phyloP scores from a whole-genome alignment of 2,888 invertebrate species.

The Drosophila mercatorum region DNA sequence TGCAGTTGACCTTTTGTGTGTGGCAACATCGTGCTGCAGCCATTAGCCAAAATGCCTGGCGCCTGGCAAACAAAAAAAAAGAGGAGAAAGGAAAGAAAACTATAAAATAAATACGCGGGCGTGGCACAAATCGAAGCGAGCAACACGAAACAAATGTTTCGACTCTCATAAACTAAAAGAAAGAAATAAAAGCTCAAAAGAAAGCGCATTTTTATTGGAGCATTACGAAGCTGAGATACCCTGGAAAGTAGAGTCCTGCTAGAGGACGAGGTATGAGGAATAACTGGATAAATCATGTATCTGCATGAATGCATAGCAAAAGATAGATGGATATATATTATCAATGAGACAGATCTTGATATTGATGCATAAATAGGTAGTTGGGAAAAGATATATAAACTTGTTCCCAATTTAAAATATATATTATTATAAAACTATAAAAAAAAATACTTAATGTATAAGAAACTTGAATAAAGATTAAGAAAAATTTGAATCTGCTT shows the following conservation, averaged over 20 bases:
- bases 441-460: too few relatives aligned
- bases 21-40: slow-evolving; percentile 34
- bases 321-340: too few relatives aligned
- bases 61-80: slow-evolving; percentile 40
- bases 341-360: too few relatives aligned
- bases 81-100: slow-evolving; percentile 25
- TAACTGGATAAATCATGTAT: too few relatives aligned
- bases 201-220: not conserved
- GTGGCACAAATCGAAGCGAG: slow-evolving; percentile 56
- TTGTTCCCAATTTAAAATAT: too few relatives aligned
- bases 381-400: too few relatives aligned
- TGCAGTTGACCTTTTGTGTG: slow-evolving; percentile 67
- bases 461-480: too few relatives aligned
- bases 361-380: too few relatives aligned
- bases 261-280: too few relatives aligned
- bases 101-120: slow-evolving; percentile 72
- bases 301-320: too few relatives aligned
- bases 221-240: not conserved
- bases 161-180: slow-evolving; percentile 26
- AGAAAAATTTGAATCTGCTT: too few relatives aligned
- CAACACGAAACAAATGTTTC: slow-evolving; percentile 50
- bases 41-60: slow-evolving; percentile 71
- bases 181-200: slow-evolving; percentile 5
- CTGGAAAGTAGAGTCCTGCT: not conserved
- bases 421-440: too few relatives aligned